These are phyloP conservation scores for Rhopilema esculentum DNA, from an alignment of 30 jellyfish, hydroid and myxozoan species.

Conservation along the genomic window DNA sequence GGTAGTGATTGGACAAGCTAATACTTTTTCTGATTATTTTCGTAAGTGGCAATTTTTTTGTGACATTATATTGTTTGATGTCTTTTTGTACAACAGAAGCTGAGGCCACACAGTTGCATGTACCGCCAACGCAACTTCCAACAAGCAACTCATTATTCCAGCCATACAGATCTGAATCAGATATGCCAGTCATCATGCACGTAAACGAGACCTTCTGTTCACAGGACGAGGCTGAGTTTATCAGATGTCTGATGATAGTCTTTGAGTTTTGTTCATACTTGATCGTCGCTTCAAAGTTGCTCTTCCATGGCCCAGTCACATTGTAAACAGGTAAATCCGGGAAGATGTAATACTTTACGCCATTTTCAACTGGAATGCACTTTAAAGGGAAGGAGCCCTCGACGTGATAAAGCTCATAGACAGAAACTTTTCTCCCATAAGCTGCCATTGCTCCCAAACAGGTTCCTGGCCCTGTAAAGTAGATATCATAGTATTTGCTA, in stretches of 20 bases:
- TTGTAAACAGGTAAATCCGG: neutral
- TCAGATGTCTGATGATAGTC: neutral
- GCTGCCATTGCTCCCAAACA: conserved; percentile 36
- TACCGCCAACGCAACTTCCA: neutral
- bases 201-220: neutral
- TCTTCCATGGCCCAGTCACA: conserved; percentile 28
- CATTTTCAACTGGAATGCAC: conserved; percentile 14
- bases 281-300: neutral
- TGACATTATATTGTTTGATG: conserved; percentile 1
- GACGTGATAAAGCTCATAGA: neutral
- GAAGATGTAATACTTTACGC: conserved; percentile 24
- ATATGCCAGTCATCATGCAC: neutral
- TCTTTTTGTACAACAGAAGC: neutral
- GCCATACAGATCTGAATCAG: neutral
- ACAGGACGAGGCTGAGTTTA: conserved; percentile 9
- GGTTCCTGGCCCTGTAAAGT: conserved; percentile 19
- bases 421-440: conserved; percentile 6
- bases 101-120: neutral
- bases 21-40: neutral
- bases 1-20: neutral
- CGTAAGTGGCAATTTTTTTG: conserved; percentile 2
- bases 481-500: neutral
- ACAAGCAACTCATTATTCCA: neutral
- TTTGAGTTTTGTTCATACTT: neutral
- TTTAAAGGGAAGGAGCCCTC: conserved; percentile 2